These are phyloP conservation scores for Anolis apletophallus DNA, from an alignment of 2,797 vertebrate species.

Conservation along the genomic window DNA sequence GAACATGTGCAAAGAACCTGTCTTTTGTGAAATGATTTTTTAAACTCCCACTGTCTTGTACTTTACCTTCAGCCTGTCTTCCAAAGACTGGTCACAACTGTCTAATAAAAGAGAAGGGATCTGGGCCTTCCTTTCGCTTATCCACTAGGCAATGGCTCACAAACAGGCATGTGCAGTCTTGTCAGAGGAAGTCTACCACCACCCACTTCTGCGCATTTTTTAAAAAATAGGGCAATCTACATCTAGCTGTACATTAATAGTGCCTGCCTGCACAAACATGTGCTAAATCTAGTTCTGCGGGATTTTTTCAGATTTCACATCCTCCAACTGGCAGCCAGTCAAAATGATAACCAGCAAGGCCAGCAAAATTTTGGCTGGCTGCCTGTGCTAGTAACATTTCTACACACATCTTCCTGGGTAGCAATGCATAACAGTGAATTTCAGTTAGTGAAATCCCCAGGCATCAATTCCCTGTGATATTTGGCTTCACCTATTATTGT, in stretches of 20 bases:
- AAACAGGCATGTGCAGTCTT: not conserved
- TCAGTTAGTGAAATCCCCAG: not conserved
- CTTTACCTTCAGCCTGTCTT: not conserved
- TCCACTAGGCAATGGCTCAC: not conserved
- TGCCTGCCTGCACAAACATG: not conserved
- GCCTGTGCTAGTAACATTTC: not conserved
- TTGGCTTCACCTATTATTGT: not conserved
- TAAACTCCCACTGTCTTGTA: not conserved
- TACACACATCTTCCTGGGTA: not conserved
- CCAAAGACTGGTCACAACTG: not conserved
- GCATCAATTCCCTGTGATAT: not conserved
- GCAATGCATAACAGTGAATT: not conserved
- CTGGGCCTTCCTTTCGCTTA: not conserved
- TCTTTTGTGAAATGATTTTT: not conserved
- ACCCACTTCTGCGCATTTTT: conserved; percentile 12
- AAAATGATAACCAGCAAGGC: not conserved
- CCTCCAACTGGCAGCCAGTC: not conserved
- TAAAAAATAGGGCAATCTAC: not conserved
- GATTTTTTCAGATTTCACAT: not conserved
- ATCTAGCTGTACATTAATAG: not conserved
- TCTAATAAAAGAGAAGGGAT: not conserved
- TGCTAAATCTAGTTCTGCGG: conserved; percentile 7
- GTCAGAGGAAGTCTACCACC: not conserved
- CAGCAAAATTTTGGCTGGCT: conserved; percentile 5
- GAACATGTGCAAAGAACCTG: not conserved